These are phyloP conservation scores for Mesorhabditis spiculigera DNA, from an alignment of 2,888 invertebrate genomes.

Conservation along the genomic window DNA sequence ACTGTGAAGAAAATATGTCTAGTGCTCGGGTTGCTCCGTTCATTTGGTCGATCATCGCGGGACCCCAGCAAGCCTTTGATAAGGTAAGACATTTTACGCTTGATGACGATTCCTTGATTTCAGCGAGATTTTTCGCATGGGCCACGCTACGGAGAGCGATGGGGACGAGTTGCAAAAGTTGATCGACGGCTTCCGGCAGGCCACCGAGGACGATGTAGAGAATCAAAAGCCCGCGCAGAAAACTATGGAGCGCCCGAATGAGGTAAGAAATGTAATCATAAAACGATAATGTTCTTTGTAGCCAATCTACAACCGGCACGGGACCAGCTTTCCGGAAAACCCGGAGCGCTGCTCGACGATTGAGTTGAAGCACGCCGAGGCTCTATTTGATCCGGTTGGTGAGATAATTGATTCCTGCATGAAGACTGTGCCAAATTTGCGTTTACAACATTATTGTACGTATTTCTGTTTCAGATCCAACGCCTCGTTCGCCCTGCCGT, in stretches of 20 bases:
- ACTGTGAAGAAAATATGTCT: slow-evolving; percentile 59
- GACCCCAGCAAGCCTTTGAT: slow-evolving; percentile 75
- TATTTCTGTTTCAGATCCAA: slow-evolving; percentile 27
- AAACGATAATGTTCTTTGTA: background rate
- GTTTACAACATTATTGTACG: background rate
- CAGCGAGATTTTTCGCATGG: background rate
- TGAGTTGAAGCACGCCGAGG: background rate
- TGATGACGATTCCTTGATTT: background rate
- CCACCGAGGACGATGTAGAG: background rate
- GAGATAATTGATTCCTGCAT: background rate
- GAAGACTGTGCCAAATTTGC: background rate
- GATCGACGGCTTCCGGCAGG: background rate
- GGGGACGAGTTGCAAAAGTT: background rate
- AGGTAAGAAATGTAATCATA: too few species aligned
- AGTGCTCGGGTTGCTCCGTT: slow-evolving; percentile 80
- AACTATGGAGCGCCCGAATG: too few species aligned
- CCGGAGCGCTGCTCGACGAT: background rate
- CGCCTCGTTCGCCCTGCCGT: slow-evolving; percentile 30
- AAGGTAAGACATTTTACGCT: slow-evolving; percentile 63
- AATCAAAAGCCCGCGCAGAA: too few species aligned
- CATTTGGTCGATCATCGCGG: slow-evolving; percentile 79
- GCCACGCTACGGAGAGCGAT: background rate
- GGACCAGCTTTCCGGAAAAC: background rate
- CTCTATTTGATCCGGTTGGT: background rate
- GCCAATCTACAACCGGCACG: background rate